phyloP scores from a whole-genome alignment of 1,140 invertebrate genomes.

The silkworm (Bombyx mori) region DNA sequence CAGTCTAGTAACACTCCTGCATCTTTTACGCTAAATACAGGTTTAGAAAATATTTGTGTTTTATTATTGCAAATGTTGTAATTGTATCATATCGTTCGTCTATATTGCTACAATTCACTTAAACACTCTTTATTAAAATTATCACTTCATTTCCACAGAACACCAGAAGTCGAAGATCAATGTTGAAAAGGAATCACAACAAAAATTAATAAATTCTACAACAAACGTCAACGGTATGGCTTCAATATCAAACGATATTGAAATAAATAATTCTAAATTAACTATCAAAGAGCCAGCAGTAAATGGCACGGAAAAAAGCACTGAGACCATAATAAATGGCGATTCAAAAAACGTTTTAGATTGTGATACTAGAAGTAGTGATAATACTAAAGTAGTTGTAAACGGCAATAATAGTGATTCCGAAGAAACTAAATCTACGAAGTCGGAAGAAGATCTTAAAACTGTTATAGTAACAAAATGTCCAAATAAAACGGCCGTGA shows the following conservation, averaged over 20 bases:
- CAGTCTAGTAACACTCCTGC: conserved; percentile 35
- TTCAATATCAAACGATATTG: conserved; percentile 32
- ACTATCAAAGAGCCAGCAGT: conserved; percentile 60
- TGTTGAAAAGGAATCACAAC: conserved; percentile 41
- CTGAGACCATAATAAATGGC: conserved; percentile 49
- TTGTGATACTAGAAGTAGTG: conserved; percentile 70
- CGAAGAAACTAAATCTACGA: conserved; percentile 50
- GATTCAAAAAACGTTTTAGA: conserved; percentile 52
- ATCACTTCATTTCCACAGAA: conserved; percentile 31
- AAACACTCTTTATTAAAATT: too few relatives aligned
- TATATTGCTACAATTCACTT: too few relatives aligned
- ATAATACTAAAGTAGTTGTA: conserved; percentile 60
- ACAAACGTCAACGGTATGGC: conserved; percentile 45
- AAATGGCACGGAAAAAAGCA: conserved; percentile 47
- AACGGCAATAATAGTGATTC: conserved; percentile 62
- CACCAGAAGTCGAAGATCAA: conserved; percentile 40
- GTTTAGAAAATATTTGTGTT: conserved; percentile 14
- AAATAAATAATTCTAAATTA: conserved; percentile 45
- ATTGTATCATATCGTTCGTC: too few relatives aligned
- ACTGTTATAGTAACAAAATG: conserved; percentile 20
- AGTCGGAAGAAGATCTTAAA: conserved; percentile 42
- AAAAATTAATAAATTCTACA: conserved; percentile 23
- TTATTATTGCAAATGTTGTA: too few relatives aligned
- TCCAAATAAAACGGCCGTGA: conserved; percentile 23
- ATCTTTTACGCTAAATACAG: conserved; percentile 44